A percentile compares a stretch with the other conserved stretches of the same genome.
Evolutionary conservation across 53 echinoderm and acorn worm genomes (phyloP).

Genomic region (Zoroaster sp.): DNA sequence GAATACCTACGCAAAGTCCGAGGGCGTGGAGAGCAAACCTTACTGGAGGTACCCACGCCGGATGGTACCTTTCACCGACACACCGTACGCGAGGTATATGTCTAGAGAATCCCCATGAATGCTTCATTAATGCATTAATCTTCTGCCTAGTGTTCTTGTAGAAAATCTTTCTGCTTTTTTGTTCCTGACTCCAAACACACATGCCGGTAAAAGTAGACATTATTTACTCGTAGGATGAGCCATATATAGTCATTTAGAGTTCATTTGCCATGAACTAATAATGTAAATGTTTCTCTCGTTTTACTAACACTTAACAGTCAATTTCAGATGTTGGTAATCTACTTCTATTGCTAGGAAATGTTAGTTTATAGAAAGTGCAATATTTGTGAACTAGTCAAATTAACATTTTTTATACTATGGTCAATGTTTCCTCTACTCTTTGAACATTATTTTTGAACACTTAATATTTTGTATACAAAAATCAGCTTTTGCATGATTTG

Average conservation of each 20-base stretch:
- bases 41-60: slow-evolving; percentile 1
- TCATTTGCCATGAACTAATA: not conserved
- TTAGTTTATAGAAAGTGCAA: not conserved
- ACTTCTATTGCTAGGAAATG: not conserved
- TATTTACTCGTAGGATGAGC: no score
- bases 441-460: no score
- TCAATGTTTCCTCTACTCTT: no score
- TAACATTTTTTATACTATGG: not conserved
- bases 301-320: not conserved
- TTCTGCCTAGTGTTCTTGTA: not conserved
- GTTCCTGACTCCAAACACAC: not conserved
- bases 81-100: slow-evolving; percentile 51
- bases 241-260: not conserved
- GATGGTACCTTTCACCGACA: slow-evolving; percentile 37
- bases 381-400: not conserved
- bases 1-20: slow-evolving; percentile 51
- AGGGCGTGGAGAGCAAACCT: not conserved
- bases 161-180: not conserved
- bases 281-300: not conserved
- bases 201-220: not conserved
- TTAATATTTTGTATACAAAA: no score
- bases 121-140: not conserved
- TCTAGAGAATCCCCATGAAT: not conserved
- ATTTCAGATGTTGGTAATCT: no score
- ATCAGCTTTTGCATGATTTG: no score